Conservation (phyloP, 1,140 invertebrate genomes). For the Drosophila baimaii region DNA sequence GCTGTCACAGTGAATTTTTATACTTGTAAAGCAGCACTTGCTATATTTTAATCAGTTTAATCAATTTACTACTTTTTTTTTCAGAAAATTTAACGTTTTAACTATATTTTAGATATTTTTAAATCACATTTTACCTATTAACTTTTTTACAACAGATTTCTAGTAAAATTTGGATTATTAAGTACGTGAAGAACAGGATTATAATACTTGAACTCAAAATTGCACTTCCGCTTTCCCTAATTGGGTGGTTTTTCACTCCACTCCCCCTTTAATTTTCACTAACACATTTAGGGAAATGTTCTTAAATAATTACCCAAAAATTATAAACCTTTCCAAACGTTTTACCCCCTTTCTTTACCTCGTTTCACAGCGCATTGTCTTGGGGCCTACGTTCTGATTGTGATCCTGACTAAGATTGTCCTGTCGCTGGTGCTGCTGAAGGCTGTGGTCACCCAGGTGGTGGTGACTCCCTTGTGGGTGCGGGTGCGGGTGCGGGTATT, state of each 20-base stretch:
- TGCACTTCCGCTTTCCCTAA: no score
- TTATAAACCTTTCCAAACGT: not conserved
- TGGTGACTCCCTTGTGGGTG: constrained; percentile 25
- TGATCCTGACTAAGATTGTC: constrained; percentile 51
- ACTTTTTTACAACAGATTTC: not conserved
- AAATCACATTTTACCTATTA: not conserved
- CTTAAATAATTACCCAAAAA: not conserved
- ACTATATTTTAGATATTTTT: not conserved
- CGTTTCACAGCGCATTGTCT: constrained; percentile 74
- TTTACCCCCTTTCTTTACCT: constrained; percentile 47
- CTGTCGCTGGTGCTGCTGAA: constrained; percentile 18
- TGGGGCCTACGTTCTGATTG: constrained; percentile 55
- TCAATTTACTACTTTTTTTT: no score
- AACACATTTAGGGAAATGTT: not conserved
- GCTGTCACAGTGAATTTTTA: no score
- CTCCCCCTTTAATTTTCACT: no score
- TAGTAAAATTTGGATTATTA: not conserved
- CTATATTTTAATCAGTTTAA: no score
- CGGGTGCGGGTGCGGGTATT: constrained; percentile 21
- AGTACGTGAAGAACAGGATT: not conserved
- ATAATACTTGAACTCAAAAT: no score
- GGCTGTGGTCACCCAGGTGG: constrained; percentile 22
- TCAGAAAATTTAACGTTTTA: no score
- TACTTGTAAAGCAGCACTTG: no score
- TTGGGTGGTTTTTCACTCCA: no score